phyloP scores from a whole-genome alignment of 23 tunicate species.

The Halocynthia roretzi region DNA sequence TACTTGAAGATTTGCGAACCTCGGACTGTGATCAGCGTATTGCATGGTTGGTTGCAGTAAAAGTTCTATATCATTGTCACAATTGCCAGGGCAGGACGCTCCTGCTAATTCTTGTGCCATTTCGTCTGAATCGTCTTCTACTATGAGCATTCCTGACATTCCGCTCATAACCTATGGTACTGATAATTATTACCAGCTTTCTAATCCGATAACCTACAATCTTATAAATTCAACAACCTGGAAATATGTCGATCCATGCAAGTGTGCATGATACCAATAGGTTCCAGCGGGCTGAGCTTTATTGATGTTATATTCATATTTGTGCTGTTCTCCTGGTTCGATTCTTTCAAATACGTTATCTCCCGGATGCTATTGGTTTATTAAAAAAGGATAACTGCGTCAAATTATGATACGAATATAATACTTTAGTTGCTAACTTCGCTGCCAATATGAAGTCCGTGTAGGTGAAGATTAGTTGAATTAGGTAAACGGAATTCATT shows the following conservation, averaged over 20 bases:
- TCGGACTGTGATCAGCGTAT: neutral
- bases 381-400: neutral
- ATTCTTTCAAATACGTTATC: conserved; percentile 14
- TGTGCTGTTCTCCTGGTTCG: neutral
- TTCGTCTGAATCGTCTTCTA: conserved; percentile 16
- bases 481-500: neutral
- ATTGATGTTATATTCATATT: neutral
- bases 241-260: conserved; percentile 12
- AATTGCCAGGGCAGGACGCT: conserved; percentile 41
- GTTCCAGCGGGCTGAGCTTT: conserved; percentile 14
- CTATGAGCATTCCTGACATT: conserved; percentile 30
- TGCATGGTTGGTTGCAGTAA: conserved; percentile 3
- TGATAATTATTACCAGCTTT: neutral
- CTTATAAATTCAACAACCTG: conserved; percentile 10
- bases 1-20: neutral
- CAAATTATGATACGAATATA: neutral
- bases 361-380: neutral
- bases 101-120: conserved; percentile 9
- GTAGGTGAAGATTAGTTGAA: neutral
- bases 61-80: conserved; percentile 28
- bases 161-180: conserved; percentile 19
- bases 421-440: neutral
- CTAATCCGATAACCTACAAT: neutral
- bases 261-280: conserved; percentile 25
- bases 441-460: neutral